Percentiles rank a stretch among this genome's conserved stretches.
phyloP scores from a whole-genome alignment of 2,797 vertebrate genomes.

The Peromyscus eremicus region DNA sequence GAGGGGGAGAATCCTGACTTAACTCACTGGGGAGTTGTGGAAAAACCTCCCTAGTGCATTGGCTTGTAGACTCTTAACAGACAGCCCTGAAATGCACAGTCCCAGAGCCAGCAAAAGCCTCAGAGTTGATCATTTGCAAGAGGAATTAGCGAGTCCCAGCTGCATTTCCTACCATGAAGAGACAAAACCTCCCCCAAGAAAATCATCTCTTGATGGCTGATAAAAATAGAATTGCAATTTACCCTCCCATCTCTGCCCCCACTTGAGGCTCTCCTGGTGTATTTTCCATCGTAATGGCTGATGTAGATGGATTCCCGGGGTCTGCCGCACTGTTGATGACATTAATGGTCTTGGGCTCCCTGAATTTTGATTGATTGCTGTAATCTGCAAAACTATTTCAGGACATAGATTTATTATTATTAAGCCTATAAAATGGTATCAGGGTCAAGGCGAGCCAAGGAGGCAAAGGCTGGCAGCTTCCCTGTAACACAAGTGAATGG shows the following conservation, averaged over 20 bases:
- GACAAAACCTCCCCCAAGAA: conserved; percentile 76
- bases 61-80: not conserved
- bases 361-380: conserved; percentile 91
- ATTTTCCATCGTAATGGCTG: conserved; percentile 87
- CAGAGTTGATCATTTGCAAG: conserved; percentile 46
- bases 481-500: conserved; percentile 86
- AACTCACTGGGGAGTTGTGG: not conserved
- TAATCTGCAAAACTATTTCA: conserved; percentile 91
- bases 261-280: conserved; percentile 84
- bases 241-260: conserved; percentile 76
- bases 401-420: conserved; percentile 91
- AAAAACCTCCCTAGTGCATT: not conserved
- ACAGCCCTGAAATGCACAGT: conserved; percentile 2
- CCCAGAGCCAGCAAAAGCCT: conserved; percentile 28
- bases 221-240: conserved; percentile 85
- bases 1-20: conserved; percentile 6
- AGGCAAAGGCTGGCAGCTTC: conserved; percentile 86
- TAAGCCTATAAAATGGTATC: conserved; percentile 90
- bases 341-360: conserved; percentile 89
- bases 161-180: conserved; percentile 78
- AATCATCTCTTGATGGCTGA: conserved; percentile 79
- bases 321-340: conserved; percentile 88
- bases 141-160: conserved; percentile 76
- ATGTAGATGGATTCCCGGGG: conserved; percentile 89
- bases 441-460: conserved; percentile 88